Base-by-base conservation (phyloP, 2,888 invertebrate species). In the Drosophila mayaguana region DNA sequence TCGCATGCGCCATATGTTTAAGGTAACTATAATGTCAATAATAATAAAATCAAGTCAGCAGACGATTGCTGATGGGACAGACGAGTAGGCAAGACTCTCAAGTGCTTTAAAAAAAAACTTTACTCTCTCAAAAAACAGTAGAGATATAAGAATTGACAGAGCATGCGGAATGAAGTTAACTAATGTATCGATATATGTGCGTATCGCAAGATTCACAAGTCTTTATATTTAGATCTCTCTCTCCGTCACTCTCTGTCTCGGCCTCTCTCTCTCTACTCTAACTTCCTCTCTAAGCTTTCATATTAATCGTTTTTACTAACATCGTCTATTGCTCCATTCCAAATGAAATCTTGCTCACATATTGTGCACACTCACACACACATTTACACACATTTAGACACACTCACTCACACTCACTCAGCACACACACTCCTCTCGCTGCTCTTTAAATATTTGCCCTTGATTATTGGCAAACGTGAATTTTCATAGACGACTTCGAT, bases 391-490 rank as follows among this genome's bases (percentile, higher is more conserved):
- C 75, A n/a, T 0, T 0, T 2, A 32, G 7, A 20, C 43, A 42
- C 42, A 43, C 12, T 6, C 8, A 25, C 14, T 14, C 22, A 22
- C 22, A 16, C 22, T 4, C 45, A 8, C 45, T 6, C 45, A 40
- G n/a, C 7, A 8, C 4, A 8, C n/a, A 16, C 22, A 45, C 45
- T 8, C 78, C 78, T 2, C 45, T 22, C 60, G 32, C 72, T 77
- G 82, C 86, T 87, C 86, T 85, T 91, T 88, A 91, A 91, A 91
- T 91, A 91, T 91, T 91, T 91, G 91, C 87, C 88, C 91, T 89
- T 91, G 91, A 91, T 91, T 91, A 91, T 91, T 86, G 80, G 79
- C 72, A 86, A 72, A 69, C 69, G 85, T 63, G 71, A 36, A 77
- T 70, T 79, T 64, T 34, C 56, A 43, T 42, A 55, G 61, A 77